These are phyloP conservation scores for Pimephales promelas DNA, from an alignment of 2,113 vertebrate species.

Conservation along the genomic window DNA sequence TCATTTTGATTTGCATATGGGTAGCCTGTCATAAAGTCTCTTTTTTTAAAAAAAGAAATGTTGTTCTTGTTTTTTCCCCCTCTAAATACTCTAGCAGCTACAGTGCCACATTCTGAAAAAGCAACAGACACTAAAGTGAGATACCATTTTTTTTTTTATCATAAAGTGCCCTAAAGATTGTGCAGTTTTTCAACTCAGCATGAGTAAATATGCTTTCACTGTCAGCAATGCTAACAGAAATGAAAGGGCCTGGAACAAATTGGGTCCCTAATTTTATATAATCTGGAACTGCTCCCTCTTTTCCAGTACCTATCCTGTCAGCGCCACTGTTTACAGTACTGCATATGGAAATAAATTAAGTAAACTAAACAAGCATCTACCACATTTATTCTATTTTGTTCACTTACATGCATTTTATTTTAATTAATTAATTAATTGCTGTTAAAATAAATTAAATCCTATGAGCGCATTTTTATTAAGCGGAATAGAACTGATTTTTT, in stretches of 20 bases:
- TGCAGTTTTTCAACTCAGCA: conserved; percentile 74
- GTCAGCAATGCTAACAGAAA: conserved; percentile 65
- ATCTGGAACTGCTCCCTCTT: conserved; percentile 4
- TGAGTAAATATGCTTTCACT: conserved; percentile 62
- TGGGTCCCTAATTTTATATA: conserved; percentile 10
- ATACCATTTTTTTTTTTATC: conserved; percentile 56
- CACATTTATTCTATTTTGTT: conserved; percentile 43
- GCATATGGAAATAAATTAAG: conserved; percentile 50
- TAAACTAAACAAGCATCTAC: conserved; percentile 41
- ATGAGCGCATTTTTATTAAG: conserved; percentile 19
- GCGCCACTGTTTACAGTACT: conserved; percentile 39
- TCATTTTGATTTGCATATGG: background rate
- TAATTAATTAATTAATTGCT: background rate
- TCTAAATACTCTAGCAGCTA: conserved; percentile 46
- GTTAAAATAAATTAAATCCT: conserved; percentile 36
- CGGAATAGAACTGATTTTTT: conserved; percentile 31
- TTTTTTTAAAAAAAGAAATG: conserved; percentile 3
- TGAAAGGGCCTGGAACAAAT: conserved; percentile 50
- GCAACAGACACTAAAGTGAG: conserved; percentile 54
- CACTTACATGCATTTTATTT: conserved; percentile 25
- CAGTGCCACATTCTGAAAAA: conserved; percentile 53
- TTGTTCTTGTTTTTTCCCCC: conserved; percentile 6
- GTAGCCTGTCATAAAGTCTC: background rate
- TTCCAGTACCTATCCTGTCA: background rate
- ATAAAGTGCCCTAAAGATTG: conserved; percentile 81